A percentile compares a stretch with the other conserved stretches of the same genome.
Evolutionary conservation across 1,140 invertebrate genomes (phyloP).

Genomic region (Drosophila nebulosa): DNA sequence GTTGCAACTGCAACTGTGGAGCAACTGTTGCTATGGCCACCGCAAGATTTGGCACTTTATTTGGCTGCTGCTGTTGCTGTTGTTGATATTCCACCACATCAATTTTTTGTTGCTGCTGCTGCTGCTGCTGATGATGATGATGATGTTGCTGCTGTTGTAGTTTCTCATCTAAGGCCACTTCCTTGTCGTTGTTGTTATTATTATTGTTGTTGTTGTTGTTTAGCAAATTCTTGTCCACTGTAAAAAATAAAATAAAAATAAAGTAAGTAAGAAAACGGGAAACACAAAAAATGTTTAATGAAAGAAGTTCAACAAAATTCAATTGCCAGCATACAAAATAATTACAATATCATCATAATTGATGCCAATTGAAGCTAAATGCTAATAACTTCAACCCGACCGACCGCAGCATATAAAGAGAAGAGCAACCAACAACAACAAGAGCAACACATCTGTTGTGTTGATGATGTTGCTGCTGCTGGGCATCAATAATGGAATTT

Average conservation of each 20-base stretch:
- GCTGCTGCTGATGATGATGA: conserved; percentile 10
- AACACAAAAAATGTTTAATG: conserved; percentile 22
- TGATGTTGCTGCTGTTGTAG: conserved; percentile 22
- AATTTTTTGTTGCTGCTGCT: conserved; percentile 6
- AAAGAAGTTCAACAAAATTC: conserved; percentile 23
- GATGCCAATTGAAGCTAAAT: conserved; percentile 73
- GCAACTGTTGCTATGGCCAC: conserved; percentile 24
- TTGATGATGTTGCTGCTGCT: neutral
- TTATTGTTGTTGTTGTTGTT: conserved; percentile 53
- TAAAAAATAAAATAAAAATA: conserved; percentile 21
- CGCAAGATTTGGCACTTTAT: conserved; percentile 19
- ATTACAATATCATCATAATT: conserved; percentile 69
- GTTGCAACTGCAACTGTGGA: conserved; percentile 10
- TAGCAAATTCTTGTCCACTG: conserved; percentile 59
- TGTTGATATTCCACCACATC: neutral
- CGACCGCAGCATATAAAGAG: neutral
- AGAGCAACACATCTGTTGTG: conserved; percentile 22
- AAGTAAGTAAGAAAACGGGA: conserved; percentile 12
- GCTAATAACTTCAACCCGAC: conserved; percentile 38
- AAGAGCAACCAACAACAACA: no score
- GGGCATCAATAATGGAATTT: conserved; percentile 1
- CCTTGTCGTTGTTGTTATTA: conserved; percentile 53
- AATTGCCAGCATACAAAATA: conserved; percentile 57
- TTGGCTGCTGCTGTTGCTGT: conserved; percentile 30
- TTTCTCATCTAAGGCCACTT: conserved; percentile 54